These are phyloP conservation scores for Plagodis pulveraria DNA, from an alignment of 2,888 invertebrate species.

Conservation along the genomic window DNA sequence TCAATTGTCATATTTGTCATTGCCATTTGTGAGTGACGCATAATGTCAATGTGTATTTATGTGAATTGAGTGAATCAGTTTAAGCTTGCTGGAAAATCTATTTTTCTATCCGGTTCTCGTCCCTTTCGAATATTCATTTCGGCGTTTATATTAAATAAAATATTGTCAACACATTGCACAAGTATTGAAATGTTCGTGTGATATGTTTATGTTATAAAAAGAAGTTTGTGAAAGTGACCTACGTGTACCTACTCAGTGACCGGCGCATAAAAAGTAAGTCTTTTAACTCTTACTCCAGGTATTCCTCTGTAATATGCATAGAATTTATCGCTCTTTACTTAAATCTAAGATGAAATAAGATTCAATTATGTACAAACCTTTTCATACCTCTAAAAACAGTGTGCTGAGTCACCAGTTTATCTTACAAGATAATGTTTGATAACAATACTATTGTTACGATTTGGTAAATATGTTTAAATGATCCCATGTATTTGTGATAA, in stretches of 20 bases:
- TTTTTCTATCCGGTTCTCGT: no score
- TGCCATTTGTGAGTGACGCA: no score
- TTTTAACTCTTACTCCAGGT: conserved; percentile 7
- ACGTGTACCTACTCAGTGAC: conserved; percentile 18
- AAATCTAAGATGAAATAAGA: background rate
- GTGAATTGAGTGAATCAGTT: no score
- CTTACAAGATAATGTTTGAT: conserved; percentile 22
- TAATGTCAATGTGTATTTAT: no score
- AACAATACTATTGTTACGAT: conserved; percentile 10
- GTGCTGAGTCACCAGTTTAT: conserved; percentile 26
- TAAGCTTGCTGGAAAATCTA: no score
- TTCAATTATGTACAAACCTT: background rate
- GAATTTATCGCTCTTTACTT: background rate
- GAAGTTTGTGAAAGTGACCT: conserved; percentile 29
- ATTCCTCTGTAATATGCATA: background rate
- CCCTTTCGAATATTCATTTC: no score
- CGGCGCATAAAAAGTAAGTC: conserved; percentile 30
- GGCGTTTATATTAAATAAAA: no score
- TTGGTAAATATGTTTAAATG: no score
- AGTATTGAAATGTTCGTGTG: conserved; percentile 7
- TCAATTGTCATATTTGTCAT: no score
- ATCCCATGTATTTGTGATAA: no score
- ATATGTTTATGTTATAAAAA: conserved; percentile 20
- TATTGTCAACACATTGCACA: background rate
- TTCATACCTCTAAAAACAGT: background rate